Conservation (phyloP, 2,888 invertebrate species). For the Papilio gigon region DNA sequence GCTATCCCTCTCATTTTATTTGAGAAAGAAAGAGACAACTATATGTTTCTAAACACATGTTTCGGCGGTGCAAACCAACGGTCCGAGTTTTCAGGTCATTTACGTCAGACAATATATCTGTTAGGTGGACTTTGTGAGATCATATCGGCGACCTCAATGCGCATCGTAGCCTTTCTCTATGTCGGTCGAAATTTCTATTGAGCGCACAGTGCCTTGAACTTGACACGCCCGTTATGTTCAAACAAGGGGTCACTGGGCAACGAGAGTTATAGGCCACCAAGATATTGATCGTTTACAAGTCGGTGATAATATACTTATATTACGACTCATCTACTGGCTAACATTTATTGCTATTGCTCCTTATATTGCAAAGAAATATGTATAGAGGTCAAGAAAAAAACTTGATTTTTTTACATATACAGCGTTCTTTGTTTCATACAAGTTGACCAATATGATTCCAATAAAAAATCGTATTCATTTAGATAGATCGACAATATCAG, state of each 20-base stretch:
- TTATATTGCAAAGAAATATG: background rate
- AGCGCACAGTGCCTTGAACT: constrained; percentile 59
- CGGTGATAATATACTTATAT: no score
- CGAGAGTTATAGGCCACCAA: constrained; percentile 22
- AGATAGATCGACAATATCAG: background rate
- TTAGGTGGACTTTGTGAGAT: background rate
- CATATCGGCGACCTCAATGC: constrained; percentile 22
- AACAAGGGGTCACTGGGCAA: constrained; percentile 43
- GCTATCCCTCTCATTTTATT: no score
- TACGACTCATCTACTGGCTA: no score
- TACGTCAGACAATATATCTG: background rate
- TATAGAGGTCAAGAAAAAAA: background rate
- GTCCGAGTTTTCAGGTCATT: background rate
- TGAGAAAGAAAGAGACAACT: background rate
- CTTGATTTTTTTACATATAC: background rate
- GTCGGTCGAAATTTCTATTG: constrained; percentile 48
- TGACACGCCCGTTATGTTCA: constrained; percentile 53
- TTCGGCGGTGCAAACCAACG: background rate
- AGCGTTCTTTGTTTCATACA: background rate
- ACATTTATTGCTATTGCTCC: background rate
- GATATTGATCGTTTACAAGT: no score
- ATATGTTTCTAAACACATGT: background rate
- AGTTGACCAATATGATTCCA: background rate
- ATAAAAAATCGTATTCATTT: background rate
- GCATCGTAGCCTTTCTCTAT: constrained; percentile 39